Base-by-base conservation (phyloP, 2,888 invertebrate genomes). In the Aspidiotus rigidus region DNA sequence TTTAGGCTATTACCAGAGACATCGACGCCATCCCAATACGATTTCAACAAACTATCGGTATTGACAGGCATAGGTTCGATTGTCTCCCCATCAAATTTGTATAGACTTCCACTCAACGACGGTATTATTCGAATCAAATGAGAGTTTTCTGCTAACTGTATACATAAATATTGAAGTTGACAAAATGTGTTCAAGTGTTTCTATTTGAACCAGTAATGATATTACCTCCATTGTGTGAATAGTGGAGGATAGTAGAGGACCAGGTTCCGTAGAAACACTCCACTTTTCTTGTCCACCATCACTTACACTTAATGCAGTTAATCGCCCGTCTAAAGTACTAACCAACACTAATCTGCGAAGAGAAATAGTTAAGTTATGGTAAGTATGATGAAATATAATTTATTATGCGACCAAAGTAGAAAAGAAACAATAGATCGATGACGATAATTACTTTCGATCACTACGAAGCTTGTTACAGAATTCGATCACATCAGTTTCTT, bases 111-210 rank as follows among this genome's bases (percentile, higher is more conserved):
- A 75, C 88, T 89, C 10, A 98, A 81, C 0, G 97, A 94, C 1
- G 97, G 98, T 75, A 98, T 93, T 76, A 97, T 83, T 62, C 92
- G 84, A 16, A 93, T 86, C 84, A 87, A 88, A 77, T 91, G 88
- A 2, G 92, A 93, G 76, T 89, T 87, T 69, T 88, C 87, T 53
- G 87, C 88, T 56, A 93, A 79, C 89, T 90, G 76, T 60, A 80
- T 77, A 72, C 72, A 71, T 11, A 66, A 63, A 70, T 62, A 53
- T 55, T 40, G 44, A 69, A 3, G 42, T 61, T 61, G 1, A 60
- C 1, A 5, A 28, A 5, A 28, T 2, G 11, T 16, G 17, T 16
- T 16, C 2, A 11, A 17, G 11, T n/a, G 11, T 16, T 16, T 57
- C 3, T 57, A 57, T 15, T 57, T 5, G 53, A 53, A n/a, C n/a